Evolutionary conservation across 2,888 invertebrate species (phyloP), one percentile per base, ranked within the genome.

Genomic region (Ellobium chinense): DNA sequence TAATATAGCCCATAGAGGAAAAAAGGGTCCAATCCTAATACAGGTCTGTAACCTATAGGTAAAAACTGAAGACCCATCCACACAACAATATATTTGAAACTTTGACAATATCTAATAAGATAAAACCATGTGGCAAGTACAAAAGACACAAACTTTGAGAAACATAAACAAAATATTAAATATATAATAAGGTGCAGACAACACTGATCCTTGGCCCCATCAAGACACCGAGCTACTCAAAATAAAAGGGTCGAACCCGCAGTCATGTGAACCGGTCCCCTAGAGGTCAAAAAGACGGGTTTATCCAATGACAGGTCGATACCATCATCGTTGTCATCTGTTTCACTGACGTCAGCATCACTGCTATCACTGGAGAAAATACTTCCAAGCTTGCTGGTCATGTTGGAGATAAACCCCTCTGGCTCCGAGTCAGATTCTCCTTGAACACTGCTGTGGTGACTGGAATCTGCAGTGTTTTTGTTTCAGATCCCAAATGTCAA

Each of bases 361-460:
- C 95, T 95, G 76, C 95, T 95, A 79, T 95, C 95, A 78, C 94
- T 96, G 78, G 96, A 96, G 92, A 97, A 96, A 81, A 97, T 93
- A 93, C 90, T 90, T 83, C 91, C 91, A 60, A 92, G 90, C 85
- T 90, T 91, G 83, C 86, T 90, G 70, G 90, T 91, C 36, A 92
- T 90, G 29, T 88, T 90, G 75, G 90, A 88, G 73, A 90, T 90
- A 60, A 91, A 86, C 39, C 90, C 89, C 76, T 92, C 91, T 9
- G 89, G 89, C 81, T 92, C 92, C 0, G 91, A 91, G 87, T 92
- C 92, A 0, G 91, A 92, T 83, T 92, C 92, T 1, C 91, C 91
- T 81, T 92, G 92, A 39, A 92, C 88, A 83, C 91, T 91, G 75
- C 89, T 89, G 83, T 89, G 89, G 54, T 88, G 88, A 78, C 90